phyloP scores from a whole-genome alignment of 2,113 vertebrate genomes.

The Sphyrna mokarran region DNA sequence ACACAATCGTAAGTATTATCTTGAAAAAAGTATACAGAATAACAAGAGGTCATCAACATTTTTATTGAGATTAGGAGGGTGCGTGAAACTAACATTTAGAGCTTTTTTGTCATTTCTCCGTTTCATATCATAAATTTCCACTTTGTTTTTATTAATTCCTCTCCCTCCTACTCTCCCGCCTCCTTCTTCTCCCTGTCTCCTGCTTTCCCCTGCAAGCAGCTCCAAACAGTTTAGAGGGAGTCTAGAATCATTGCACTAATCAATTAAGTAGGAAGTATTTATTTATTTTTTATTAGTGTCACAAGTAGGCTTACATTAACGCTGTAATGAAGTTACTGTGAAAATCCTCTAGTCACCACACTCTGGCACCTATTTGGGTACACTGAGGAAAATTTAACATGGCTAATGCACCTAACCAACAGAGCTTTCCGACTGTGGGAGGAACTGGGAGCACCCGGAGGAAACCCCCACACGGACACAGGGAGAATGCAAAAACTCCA shows the following conservation, averaged over 20 bases:
- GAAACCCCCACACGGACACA: no score
- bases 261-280: not conserved
- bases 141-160: not conserved
- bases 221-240: not conserved
- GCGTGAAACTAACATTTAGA: not conserved
- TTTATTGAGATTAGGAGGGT: not conserved
- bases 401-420: no score
- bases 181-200: not conserved
- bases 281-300: no score
- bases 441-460: no score
- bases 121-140: not conserved
- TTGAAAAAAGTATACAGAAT: not conserved
- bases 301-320: no score
- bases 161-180: not conserved
- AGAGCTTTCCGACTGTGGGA: no score
- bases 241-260: not conserved
- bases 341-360: no score
- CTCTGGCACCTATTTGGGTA: no score
- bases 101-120: not conserved
- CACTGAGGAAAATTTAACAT: no score
- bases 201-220: not conserved
- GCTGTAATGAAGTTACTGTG: no score
- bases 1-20: not conserved
- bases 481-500: no score
- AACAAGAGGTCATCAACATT: conserved; percentile 4